A percentile compares a stretch with the other conserved stretches of the same genome.
Evolutionary conservation across 2,888 invertebrate genomes (phyloP).

Genomic region (Charanyca ferruginea): DNA sequence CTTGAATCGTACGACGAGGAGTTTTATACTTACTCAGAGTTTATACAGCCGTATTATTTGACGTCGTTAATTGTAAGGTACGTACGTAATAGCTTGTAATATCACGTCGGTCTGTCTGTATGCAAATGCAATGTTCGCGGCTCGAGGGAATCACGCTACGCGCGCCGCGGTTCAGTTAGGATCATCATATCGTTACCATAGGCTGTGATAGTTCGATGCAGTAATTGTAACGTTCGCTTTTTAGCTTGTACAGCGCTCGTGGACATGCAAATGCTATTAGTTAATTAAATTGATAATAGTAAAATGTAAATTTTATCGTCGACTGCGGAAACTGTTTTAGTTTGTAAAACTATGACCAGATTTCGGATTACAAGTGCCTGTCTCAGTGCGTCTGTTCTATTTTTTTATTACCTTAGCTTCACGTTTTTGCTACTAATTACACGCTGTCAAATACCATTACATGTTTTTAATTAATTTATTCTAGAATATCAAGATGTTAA

Average conservation of each 20-base stretch:
- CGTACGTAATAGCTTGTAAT: slow-evolving; percentile 51
- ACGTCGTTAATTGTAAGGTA: slow-evolving; percentile 30
- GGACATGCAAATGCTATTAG: slow-evolving; percentile 46
- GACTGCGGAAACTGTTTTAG: slow-evolving; percentile 8
- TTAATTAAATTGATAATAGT: slow-evolving; percentile 21
- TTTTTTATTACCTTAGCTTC: slow-evolving; percentile 22
- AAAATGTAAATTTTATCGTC: slow-evolving; percentile 35
- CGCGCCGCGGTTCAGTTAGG: slow-evolving; percentile 48
- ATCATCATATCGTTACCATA: slow-evolving; percentile 26
- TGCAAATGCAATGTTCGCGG: slow-evolving; percentile 63
- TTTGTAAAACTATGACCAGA: slow-evolving; percentile 20
- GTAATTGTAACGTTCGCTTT: slow-evolving; percentile 41
- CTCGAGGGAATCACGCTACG: slow-evolving; percentile 52
- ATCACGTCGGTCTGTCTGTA: slow-evolving; percentile 54
- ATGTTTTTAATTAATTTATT: slow-evolving; percentile 41
- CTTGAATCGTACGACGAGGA: slow-evolving; percentile 3
- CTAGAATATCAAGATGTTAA: slow-evolving; percentile 31
- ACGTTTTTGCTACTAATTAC: slow-evolving; percentile 36
- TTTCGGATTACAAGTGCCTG: slow-evolving; percentile 2
- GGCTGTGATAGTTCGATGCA: slow-evolving; percentile 21
- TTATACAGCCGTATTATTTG: slow-evolving; percentile 21
- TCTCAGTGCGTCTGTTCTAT: neutral
- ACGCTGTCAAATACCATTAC: slow-evolving; percentile 40
- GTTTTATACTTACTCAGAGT: neutral
- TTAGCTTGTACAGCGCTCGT: slow-evolving; percentile 16